Evolutionary conservation across 1,140 invertebrate genomes (phyloP), one percentile per base, ranked within the genome.

Genomic region (Nomia melanderi): DNA sequence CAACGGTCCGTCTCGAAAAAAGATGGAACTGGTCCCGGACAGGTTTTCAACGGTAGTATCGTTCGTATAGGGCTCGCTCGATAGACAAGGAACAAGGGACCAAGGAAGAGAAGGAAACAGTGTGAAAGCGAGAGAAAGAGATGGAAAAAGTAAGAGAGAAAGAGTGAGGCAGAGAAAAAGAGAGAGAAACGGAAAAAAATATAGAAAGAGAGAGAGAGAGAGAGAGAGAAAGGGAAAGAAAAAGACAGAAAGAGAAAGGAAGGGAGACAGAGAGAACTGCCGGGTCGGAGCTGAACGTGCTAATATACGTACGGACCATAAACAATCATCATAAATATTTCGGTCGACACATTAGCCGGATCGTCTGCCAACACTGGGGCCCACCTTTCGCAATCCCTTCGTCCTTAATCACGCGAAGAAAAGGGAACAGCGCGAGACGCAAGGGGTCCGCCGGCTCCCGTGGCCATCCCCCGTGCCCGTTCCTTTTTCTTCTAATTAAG

Each of bases 281-380:
- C 25, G 67, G 69, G 56, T 77, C 77, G 79, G 83, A 80, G 88
- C 87, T 17, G 84, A 87, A 88, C 88, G 88, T 86, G 89, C 88
- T 91, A 91, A 91, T 91, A 91, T 90, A 89, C 90, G 87, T 86
- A 86, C 86, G 88, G 86, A 89, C 88, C 89, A 91, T 91, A 91
- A 91, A 91, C 89, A 91, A 91, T 91, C 89, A 91, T 90, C 89
- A 90, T 91, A 90, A 91, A 91, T 91, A 91, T 90, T 88, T 91
- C 86, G 86, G 85, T 90, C 90, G 88, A 90, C 89, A 90, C 90
- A 91, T 91, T 91, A 91, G 89, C 86, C 64, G 62, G 82, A 81
- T 85, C 82, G 85, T 87, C 88, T 89, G 88, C 88, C 88, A 89
- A 89, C 88, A 89, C 86, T 79, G 79, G 71, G 60, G 74, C 80